These are phyloP conservation scores for silkworm (Bombyx mori) DNA, from an alignment of 1,140 invertebrate species.

Conservation along the genomic window DNA sequence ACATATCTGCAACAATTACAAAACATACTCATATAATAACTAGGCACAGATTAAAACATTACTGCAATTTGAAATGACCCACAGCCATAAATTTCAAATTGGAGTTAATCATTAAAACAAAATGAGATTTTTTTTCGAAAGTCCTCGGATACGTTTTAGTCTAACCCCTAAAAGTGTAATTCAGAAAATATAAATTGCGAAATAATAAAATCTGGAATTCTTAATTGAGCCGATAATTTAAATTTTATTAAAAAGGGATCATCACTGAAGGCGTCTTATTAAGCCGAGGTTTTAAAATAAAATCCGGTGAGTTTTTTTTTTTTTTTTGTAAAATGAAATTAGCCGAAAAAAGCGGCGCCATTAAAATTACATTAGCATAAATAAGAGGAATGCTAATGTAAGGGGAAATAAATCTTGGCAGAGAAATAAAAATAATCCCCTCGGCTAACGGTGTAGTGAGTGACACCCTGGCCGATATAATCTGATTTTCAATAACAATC, in stretches of 20 bases:
- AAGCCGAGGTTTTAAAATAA: slow-evolving; percentile 56
- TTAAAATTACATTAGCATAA: slow-evolving; percentile 72
- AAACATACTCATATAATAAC: no score
- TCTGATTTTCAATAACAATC: slow-evolving; percentile 16
- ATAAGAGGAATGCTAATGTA: slow-evolving; percentile 69
- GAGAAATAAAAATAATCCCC: slow-evolving; percentile 61
- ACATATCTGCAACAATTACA: no score
- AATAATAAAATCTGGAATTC: slow-evolving; percentile 5
- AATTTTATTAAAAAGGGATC: slow-evolving; percentile 48
- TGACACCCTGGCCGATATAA: slow-evolving; percentile 39
- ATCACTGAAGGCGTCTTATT: slow-evolving; percentile 55
- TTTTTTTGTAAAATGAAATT: slow-evolving; percentile 60
- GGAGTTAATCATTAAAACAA: not conserved
- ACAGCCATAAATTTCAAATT: no score
- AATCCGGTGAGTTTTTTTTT: slow-evolving; percentile 40
- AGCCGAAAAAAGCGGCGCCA: slow-evolving; percentile 62
- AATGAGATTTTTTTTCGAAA: not conserved
- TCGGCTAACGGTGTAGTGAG: slow-evolving; percentile 40
- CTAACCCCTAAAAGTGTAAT: not conserved
- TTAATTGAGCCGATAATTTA: slow-evolving; percentile 44
- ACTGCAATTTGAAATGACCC: no score
- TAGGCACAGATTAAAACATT: no score
- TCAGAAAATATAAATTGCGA: not conserved
- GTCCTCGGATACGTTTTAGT: not conserved
- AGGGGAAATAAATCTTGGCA: slow-evolving; percentile 60